Conservation (phyloP, 2,797 vertebrate species). For the Xyrichtys novacula region DNA sequence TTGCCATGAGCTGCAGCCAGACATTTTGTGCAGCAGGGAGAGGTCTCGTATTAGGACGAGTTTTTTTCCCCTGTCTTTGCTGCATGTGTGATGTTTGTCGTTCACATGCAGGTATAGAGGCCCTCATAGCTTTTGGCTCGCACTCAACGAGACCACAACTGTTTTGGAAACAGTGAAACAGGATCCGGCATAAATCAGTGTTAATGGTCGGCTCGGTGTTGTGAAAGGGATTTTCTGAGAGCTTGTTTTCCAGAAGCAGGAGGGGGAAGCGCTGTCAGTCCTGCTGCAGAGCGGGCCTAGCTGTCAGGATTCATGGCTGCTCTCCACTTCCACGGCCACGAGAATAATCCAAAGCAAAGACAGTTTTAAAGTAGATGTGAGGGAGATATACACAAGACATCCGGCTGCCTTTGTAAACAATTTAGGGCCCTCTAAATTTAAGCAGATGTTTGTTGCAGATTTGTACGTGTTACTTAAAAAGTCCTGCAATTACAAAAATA, state of each 20-base stretch:
- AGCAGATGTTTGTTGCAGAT: slow-evolving; percentile 80
- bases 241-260: slow-evolving; percentile 56
- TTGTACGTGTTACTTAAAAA: slow-evolving; percentile 48
- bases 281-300: neutral
- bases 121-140: slow-evolving; percentile 38
- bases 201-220: slow-evolving; percentile 66
- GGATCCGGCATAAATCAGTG: slow-evolving; percentile 76
- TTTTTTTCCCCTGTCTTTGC: neutral
- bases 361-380: slow-evolving; percentile 56
- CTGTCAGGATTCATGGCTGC: slow-evolving; percentile 54
- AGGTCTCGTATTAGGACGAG: neutral
- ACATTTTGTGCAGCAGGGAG: slow-evolving; percentile 46
- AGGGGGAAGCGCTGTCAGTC: slow-evolving; percentile 55
- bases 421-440: slow-evolving; percentile 79
- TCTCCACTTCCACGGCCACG: slow-evolving; percentile 23
- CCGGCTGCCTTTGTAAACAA: slow-evolving; percentile 73
- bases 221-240: slow-evolving; percentile 55
- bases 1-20: slow-evolving; percentile 52
- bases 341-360: slow-evolving; percentile 5
- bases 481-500: no score
- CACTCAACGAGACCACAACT: slow-evolving; percentile 48
- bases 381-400: slow-evolving; percentile 58
- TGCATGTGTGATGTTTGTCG: slow-evolving; percentile 28
- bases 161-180: slow-evolving; percentile 77
- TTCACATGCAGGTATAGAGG: slow-evolving; percentile 53